Conservation (phyloP, 2,888 invertebrate genomes). For the Parascotia fuliginaria region DNA sequence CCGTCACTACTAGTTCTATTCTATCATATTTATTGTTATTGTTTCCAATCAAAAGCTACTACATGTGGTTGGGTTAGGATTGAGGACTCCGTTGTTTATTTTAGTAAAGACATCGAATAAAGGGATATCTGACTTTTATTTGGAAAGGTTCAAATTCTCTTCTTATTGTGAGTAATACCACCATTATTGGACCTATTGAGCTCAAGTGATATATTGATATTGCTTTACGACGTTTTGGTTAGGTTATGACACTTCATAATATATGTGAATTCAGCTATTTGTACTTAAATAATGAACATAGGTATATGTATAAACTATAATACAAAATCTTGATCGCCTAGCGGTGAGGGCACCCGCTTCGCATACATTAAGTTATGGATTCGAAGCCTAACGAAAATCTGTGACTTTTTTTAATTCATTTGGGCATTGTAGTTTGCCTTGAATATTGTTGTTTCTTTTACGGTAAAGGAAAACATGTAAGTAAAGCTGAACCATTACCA, state of each 20-base stretch:
- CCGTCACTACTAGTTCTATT: slow-evolving; percentile 23
- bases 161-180: slow-evolving; percentile 49
- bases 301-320: too few relatives aligned
- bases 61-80: slow-evolving; percentile 43
- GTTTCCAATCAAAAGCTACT: slow-evolving; percentile 54
- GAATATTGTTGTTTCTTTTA: too few relatives aligned
- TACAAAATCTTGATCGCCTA: too few relatives aligned
- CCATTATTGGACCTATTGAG: slow-evolving; percentile 40
- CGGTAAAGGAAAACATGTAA: too few relatives aligned
- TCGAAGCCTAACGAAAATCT: too few relatives aligned
- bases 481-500: too few relatives aligned
- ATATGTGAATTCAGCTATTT: not conserved
- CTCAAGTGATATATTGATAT: slow-evolving; percentile 48
- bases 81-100: slow-evolving; percentile 61
- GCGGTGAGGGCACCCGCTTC: too few relatives aligned
- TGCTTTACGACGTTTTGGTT: slow-evolving; percentile 24
- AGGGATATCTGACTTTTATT: slow-evolving; percentile 70
- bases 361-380: too few relatives aligned
- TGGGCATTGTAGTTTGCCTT: too few relatives aligned
- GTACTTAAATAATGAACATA: too few relatives aligned
- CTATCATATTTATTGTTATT: slow-evolving; percentile 76
- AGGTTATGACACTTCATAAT: slow-evolving; percentile 10
- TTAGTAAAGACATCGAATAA: slow-evolving; percentile 64
- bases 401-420: too few relatives aligned
- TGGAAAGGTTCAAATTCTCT: slow-evolving; percentile 31